These are phyloP conservation scores for Eueides isabella DNA, from an alignment of 1,140 invertebrate species.

Conservation along the genomic window DNA sequence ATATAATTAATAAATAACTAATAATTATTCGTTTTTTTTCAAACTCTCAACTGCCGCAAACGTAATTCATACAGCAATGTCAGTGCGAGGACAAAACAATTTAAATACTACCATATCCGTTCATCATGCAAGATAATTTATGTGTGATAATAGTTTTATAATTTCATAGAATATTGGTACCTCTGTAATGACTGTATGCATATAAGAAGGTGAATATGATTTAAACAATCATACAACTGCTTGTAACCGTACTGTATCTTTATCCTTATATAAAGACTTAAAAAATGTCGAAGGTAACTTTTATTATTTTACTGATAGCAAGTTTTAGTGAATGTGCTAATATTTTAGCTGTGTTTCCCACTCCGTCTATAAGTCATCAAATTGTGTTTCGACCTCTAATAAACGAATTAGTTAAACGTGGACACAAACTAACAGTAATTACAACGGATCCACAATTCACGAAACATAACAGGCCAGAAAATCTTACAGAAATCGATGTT, in stretches of 20 bases:
- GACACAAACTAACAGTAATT: conserved; percentile 76
- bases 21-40: no score
- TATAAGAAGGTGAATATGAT: background rate
- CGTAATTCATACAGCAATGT: background rate
- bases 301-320: background rate
- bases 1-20: no score
- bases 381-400: conserved; percentile 75
- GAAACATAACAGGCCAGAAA: conserved; percentile 45
- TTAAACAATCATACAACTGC: background rate
- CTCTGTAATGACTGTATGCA: background rate
- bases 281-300: background rate
- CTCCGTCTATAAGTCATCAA: conserved; percentile 83
- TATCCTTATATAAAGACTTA: background rate
- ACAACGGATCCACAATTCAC: conserved; percentile 62
- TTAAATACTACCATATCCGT: background rate
- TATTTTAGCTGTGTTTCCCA: conserved; percentile 80
- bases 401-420: conserved; percentile 69
- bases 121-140: background rate
- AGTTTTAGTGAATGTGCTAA: conserved; percentile 31
- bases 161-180: background rate
- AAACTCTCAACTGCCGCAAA: no score
- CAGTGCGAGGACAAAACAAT: conserved; percentile 6
- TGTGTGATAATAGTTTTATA: conserved; percentile 2
- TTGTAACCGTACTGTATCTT: background rate
- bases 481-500: conserved; percentile 59